Percentiles rank a stretch among this genome's conserved stretches.
Conservation (phyloP, 2,113 vertebrate species). For the Coryphaenoides rupestris region DNA sequence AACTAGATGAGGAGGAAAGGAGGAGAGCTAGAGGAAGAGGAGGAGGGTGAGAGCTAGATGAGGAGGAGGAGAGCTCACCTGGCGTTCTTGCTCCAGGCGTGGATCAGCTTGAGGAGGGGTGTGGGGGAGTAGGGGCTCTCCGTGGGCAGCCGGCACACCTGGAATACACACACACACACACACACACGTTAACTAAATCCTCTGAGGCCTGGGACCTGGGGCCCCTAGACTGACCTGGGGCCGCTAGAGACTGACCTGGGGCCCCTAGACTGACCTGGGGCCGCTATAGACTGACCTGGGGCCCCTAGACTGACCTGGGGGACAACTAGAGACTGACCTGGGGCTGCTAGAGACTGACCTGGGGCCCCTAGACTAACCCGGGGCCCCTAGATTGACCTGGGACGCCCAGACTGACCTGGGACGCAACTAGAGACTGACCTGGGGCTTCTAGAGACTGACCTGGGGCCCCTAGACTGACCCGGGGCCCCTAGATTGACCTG, state of each 20-base stretch:
- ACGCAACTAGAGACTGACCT: no score
- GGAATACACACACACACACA: constrained; percentile 21
- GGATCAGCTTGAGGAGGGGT: constrained; percentile 88
- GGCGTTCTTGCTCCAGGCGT: constrained; percentile 87
- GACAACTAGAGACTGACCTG: constrained; percentile 78
- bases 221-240: no score
- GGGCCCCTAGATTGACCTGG: no score
- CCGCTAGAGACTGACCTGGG: constrained; percentile 76
- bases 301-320: no score
- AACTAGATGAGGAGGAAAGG: no score
- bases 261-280: no score
- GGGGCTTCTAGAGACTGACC: no score
- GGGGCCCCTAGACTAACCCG: no score
- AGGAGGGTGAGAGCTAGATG: background rate
- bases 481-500: no score
- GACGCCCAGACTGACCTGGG: no score
- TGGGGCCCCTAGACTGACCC: no score
- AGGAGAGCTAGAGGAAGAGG: no score
- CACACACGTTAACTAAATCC: background rate
- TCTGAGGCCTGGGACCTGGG: background rate
- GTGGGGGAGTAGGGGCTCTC: constrained; percentile 92
- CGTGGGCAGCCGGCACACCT: constrained; percentile 84
- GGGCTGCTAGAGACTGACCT: constrained; percentile 79
- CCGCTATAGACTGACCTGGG: constrained; percentile 76
- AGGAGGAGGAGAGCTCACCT: constrained; percentile 69